Evolutionary conservation across 2,797 vertebrate genomes (phyloP).

Genomic region (Hippopotamyrus pictus): DNA sequence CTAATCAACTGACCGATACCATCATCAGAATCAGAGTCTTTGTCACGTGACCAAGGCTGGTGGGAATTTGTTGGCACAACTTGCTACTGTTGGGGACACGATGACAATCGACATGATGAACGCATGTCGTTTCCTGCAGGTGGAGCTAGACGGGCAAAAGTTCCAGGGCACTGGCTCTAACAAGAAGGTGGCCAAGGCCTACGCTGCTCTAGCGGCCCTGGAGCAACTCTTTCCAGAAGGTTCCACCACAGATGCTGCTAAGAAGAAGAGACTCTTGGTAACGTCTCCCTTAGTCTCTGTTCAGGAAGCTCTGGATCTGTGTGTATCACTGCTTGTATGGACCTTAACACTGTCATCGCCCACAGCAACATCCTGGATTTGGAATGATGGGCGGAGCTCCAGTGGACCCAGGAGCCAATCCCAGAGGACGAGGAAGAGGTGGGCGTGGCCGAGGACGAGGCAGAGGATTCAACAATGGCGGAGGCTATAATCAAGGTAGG

Average conservation of each 20-base stretch:
- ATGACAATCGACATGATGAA: neutral
- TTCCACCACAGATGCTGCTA: constrained; percentile 49
- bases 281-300: neutral
- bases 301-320: neutral
- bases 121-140: constrained; percentile 54
- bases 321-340: neutral
- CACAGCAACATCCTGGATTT: constrained; percentile 70
- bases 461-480: constrained; percentile 82
- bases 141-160: constrained; percentile 89
- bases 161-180: constrained; percentile 93
- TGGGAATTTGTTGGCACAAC: neutral
- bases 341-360: neutral
- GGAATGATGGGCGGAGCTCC: constrained; percentile 74
- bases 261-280: constrained; percentile 75
- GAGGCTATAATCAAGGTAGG: constrained; percentile 74
- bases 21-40: neutral
- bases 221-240: constrained; percentile 85
- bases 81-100: neutral
- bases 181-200: constrained; percentile 93
- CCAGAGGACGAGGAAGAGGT: constrained; percentile 76
- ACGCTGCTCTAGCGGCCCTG: constrained; percentile 82
- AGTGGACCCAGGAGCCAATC: constrained; percentile 48
- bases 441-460: constrained; percentile 78
- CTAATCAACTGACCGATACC: neutral
- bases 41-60: neutral